Evolutionary conservation across 2,113 vertebrate species (phyloP), one percentile per base, ranked within the genome.

Genomic region (Taurulus bubalis): DNA sequence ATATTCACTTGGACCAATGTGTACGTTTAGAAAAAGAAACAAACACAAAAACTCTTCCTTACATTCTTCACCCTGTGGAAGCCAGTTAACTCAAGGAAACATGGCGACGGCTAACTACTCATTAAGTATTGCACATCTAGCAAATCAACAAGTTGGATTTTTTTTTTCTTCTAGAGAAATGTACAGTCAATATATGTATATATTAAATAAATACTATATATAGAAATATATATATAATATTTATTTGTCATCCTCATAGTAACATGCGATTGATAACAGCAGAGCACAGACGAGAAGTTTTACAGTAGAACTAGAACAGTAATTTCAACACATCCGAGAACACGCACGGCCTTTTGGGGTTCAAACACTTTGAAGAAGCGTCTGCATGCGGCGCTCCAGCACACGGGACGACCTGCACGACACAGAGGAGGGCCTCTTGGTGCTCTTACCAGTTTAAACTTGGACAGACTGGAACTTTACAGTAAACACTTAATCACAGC

Each of bases 191-290:
- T 88, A 87, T 87, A 91, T 87, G 67, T 86, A 88, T 91, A 86
- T 90, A 89, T 92, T 87, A 91, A 93, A 94, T 94, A 93, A 94
- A 94, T 93, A 94, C 89, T 94, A 90, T 92, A 92, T 88, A 93
- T 89, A 90, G 88, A 92, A 84, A 92, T 83, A 88, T 90, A 92
- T 90, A 92, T 93, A 93, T 91, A 91, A 92, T 88, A 88, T 92
- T 89, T 92, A 92, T 92, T 88, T 80, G 47, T 77, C 30, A 71
- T 85, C 71, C 36, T 89, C 80, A 91, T 84, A 90, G 76, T 86
- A 92, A 95, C 95, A 96, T 96, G 95, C 95, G 94, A 53, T 90
- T 88, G 74, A 93, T 90, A 90, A 94, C 90, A 94, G 92, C 92
- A 89, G 93, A 93, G 73, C 93, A 95, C 95, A 94, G 90, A 95